A percentile compares a stretch with the other conserved stretches of the same genome.
Conservation (phyloP, 2,113 vertebrate genomes). For the Dinomys branickii region DNA sequence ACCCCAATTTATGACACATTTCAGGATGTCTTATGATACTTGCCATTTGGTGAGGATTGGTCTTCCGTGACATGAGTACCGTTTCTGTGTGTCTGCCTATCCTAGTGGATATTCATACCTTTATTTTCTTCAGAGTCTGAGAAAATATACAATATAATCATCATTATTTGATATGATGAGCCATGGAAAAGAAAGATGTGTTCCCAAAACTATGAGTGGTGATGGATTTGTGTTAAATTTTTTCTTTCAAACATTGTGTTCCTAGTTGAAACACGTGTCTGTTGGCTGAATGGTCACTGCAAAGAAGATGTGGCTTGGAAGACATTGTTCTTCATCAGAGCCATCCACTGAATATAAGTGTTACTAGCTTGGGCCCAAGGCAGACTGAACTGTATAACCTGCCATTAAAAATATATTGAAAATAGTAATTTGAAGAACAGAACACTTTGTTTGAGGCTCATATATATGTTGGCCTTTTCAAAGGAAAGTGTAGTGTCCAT, state of each 20-base stretch:
- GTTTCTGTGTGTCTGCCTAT: neutral
- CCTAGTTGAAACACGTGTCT: neutral
- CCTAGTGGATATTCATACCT: neutral
- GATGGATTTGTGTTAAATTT: slow-evolving; percentile 60
- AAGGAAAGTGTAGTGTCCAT: neutral
- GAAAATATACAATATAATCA: slow-evolving; percentile 6
- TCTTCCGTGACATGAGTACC: neutral
- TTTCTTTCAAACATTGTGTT: slow-evolving; percentile 27
- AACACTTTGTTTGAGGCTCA: neutral
- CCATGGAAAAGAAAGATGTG: neutral
- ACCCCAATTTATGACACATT: neutral
- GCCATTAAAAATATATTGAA: slow-evolving; percentile 19
- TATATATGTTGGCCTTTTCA: neutral
- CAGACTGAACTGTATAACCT: neutral
- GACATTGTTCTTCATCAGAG: neutral
- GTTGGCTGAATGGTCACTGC: neutral
- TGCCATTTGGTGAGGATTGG: neutral
- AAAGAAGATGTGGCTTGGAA: slow-evolving; percentile 18
- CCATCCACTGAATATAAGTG: neutral
- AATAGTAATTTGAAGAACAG: neutral
- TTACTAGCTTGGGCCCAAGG: neutral
- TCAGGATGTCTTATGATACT: neutral
- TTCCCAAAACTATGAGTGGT: slow-evolving; percentile 46
- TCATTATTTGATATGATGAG: slow-evolving; percentile 24
- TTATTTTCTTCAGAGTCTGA: slow-evolving; percentile 30